A percentile compares a stretch with the other conserved stretches of the same genome.
Conservation (phyloP, 2,113 vertebrate genomes). For the Stigmatopora nigra region DNA sequence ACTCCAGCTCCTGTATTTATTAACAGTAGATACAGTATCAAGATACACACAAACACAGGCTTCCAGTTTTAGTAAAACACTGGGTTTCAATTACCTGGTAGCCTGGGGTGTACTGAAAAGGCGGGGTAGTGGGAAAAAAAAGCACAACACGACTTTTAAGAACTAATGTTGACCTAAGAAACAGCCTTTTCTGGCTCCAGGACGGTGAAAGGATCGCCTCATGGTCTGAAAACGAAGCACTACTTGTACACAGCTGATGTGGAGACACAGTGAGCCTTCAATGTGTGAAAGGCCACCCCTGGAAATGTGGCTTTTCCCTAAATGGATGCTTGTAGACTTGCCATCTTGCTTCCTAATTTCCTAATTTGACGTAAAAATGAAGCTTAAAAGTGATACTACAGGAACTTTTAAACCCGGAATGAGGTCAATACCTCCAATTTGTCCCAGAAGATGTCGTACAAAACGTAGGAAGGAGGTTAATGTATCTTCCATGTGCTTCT, state of each 20-base stretch:
- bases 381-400: constrained; percentile 1
- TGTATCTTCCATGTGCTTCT: constrained; percentile 58
- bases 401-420: constrained; percentile 23
- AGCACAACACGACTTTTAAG: constrained; percentile 57
- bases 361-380: too few species aligned
- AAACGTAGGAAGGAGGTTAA: constrained; percentile 46
- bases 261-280: constrained; percentile 52
- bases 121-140: constrained; percentile 18
- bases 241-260: constrained; percentile 31
- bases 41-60: constrained; percentile 31
- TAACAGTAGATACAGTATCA: constrained; percentile 57
- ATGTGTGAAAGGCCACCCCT: constrained; percentile 30
- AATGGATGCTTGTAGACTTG: constrained; percentile 10
- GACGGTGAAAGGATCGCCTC: constrained; percentile 62
- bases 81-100: constrained; percentile 51
- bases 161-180: constrained; percentile 60
- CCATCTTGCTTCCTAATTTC: background rate
- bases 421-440: constrained; percentile 34
- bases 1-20: constrained; percentile 62
- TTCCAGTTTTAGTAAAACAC: constrained; percentile 57
- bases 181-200: constrained; percentile 36
- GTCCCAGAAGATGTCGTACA: constrained; percentile 35
- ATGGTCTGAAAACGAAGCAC: constrained; percentile 37
- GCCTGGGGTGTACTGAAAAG: constrained; percentile 14
- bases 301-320: constrained; percentile 28